Base-by-base conservation (phyloP, 2,797 vertebrate genomes). In the Pangasius krempfi region DNA sequence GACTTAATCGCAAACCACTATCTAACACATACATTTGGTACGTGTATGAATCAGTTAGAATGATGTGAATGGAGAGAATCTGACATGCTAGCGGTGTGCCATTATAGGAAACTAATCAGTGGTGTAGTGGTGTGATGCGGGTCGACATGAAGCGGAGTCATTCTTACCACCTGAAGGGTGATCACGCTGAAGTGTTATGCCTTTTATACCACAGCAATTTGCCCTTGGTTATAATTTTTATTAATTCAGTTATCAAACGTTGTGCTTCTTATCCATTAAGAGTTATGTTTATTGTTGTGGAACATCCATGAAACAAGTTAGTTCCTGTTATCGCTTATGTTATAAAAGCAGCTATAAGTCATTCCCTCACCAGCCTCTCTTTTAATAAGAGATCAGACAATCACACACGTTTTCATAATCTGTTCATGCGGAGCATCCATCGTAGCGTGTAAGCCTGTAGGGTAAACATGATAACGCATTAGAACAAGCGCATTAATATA, bases 1-100 rank as follows among this genome's bases (percentile, higher is more conserved):
- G 86, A 92, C 70, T 64, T 30, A 1, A 18, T 54, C 75, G 30
- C 47, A 78, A 62, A 78, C 12, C n/a, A 58, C 50, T 4, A 18
- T 54, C 47, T 30, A 33, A 27, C 20, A 75, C 22, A 75, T 10
- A 10, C 20, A 25, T 75, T 33, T 30, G 44, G 27, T 33, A 56
- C n/a, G 56, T 54, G 25, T 27, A 56, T 4, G 6, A 22, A 22
- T 58, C 52, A 60, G 56, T 40, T 40, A 12, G 52, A 80, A 13
- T 80, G 52, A 37, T 37, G 8, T 52, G 27, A 78, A 30, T 52
- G 75, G 44, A 16, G 75, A 78, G 47, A 78, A 12, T 13, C 40
- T 75, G n/a, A 54, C 4, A 81, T 40, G 30, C 47, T 33, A 56
- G 16, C 8, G 60, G 3, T 64, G 25, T 47, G 4, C 20, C 3